These are phyloP conservation scores for Melanaphis sacchari DNA, from an alignment of 1,140 invertebrate genomes.

Conservation along the genomic window DNA sequence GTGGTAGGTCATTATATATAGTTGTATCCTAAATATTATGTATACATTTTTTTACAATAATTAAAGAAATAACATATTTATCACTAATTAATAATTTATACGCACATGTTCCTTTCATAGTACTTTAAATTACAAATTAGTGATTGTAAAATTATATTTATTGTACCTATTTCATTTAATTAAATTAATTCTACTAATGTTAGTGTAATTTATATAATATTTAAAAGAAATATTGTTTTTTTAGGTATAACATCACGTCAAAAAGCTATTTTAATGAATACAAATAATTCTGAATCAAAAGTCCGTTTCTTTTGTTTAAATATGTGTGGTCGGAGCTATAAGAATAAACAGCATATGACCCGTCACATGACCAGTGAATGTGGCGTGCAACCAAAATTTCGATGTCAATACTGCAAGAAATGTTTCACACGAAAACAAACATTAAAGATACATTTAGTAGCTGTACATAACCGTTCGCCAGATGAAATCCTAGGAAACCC, in stretches of 20 bases:
- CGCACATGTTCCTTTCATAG: background rate
- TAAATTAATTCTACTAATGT: background rate
- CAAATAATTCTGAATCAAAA: background rate
- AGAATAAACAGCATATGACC: slow-evolving; percentile 62
- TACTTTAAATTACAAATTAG: background rate
- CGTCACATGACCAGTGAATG: slow-evolving; percentile 62
- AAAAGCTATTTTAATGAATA: background rate
- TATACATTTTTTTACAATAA: background rate
- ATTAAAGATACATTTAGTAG: slow-evolving; percentile 64
- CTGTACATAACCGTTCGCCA: background rate
- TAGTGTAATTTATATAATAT: background rate
- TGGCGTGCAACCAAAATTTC: slow-evolving; percentile 64
- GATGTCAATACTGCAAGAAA: slow-evolving; percentile 64
- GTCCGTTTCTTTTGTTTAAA: slow-evolving; percentile 61
- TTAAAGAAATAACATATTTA: background rate
- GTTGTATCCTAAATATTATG: background rate
- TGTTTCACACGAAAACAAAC: slow-evolving; percentile 78
- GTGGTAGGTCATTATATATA: background rate
- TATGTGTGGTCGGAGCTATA: slow-evolving; percentile 66
- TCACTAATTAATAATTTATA: background rate
- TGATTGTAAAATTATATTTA: background rate
- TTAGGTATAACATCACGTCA: background rate
- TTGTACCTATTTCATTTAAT: background rate
- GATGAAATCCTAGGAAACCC: background rate
- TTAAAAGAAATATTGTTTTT: background rate